Evolutionary conservation across 2,113 vertebrate genomes (phyloP).

Genomic region (Morone saxatilis): DNA sequence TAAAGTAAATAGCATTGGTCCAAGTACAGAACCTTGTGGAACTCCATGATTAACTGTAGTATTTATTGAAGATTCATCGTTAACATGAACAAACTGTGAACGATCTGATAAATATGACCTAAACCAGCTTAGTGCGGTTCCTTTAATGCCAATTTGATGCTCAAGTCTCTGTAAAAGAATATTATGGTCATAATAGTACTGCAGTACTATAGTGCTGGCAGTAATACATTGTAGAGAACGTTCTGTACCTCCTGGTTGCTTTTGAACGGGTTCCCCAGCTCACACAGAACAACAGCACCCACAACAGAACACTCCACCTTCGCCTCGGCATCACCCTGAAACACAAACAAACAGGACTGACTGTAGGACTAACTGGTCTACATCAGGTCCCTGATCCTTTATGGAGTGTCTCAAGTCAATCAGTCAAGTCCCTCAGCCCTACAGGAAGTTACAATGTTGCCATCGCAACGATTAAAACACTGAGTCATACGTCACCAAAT

Average conservation of each 20-base stretch:
- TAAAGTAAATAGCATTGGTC: too few species aligned
- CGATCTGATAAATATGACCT: too few species aligned
- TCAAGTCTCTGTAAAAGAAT: too few species aligned
- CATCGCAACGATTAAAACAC: too few species aligned
- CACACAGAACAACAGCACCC: slow-evolving; percentile 82
- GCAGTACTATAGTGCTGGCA: neutral
- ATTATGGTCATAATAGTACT: neutral
- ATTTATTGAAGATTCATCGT: too few species aligned
- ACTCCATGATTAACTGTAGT: too few species aligned
- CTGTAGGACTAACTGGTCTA: neutral
- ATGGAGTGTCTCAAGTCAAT: neutral
- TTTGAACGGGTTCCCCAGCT: slow-evolving; percentile 92
- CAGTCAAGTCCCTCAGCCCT: neutral
- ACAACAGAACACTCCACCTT: slow-evolving; percentile 50
- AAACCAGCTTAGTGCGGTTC: too few species aligned
- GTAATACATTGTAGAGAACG: neutral
- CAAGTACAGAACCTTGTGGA: too few species aligned
- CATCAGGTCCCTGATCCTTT: neutral
- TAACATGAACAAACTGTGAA: too few species aligned
- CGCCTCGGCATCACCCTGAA: slow-evolving; percentile 39
- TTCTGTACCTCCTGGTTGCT: slow-evolving; percentile 85
- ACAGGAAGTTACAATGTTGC: too few species aligned
- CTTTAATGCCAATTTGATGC: too few species aligned
- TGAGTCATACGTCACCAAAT: too few species aligned
- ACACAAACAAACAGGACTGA: neutral